phyloP scores from a whole-genome alignment of 1,140 invertebrate genomes.

The Temnothorax curvispinosus region DNA sequence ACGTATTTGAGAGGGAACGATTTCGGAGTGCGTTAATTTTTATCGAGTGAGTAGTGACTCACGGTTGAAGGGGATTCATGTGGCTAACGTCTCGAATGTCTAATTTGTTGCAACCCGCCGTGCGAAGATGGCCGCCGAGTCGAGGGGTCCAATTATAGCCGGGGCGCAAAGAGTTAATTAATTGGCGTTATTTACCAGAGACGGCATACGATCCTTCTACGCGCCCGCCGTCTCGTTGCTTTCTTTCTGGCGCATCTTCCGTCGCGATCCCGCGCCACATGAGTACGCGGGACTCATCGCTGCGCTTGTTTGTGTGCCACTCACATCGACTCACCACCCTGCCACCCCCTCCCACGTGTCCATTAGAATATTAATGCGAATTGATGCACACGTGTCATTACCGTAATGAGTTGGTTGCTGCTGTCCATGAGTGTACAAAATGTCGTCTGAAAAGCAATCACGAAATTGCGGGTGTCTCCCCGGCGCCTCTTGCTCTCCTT shows the following conservation, averaged over 20 bases:
- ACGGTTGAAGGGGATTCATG: background rate
- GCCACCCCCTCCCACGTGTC: slow-evolving; percentile 69
- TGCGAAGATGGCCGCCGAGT: slow-evolving; percentile 43
- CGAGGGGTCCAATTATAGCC: slow-evolving; percentile 28
- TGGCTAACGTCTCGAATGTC: slow-evolving; percentile 37
- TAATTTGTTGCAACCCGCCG: slow-evolving; percentile 28
- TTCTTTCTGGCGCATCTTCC: slow-evolving; percentile 66
- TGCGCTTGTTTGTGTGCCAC: slow-evolving; percentile 25
- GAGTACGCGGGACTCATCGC: slow-evolving; percentile 23
- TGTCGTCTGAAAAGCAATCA: slow-evolving; percentile 83
- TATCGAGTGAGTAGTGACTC: background rate
- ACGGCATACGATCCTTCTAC: slow-evolving; percentile 43
- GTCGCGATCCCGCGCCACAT: slow-evolving; percentile 18
- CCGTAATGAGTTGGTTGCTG: slow-evolving; percentile 84
- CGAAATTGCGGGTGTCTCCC: slow-evolving; percentile 83
- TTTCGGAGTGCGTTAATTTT: slow-evolving; percentile 2
- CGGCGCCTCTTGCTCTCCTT: slow-evolving; percentile 58
- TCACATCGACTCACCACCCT: slow-evolving; percentile 30
- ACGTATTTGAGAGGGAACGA: background rate
- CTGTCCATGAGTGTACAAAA: slow-evolving; percentile 80
- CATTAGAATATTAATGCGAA: slow-evolving; percentile 86
- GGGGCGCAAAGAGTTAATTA: slow-evolving; percentile 66
- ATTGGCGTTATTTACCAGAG: slow-evolving; percentile 61
- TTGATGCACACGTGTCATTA: slow-evolving; percentile 86
- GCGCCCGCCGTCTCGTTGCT: slow-evolving; percentile 61